Base-by-base conservation (phyloP, 2,888 invertebrate species). In the Drosophila nr. perissopoda region DNA sequence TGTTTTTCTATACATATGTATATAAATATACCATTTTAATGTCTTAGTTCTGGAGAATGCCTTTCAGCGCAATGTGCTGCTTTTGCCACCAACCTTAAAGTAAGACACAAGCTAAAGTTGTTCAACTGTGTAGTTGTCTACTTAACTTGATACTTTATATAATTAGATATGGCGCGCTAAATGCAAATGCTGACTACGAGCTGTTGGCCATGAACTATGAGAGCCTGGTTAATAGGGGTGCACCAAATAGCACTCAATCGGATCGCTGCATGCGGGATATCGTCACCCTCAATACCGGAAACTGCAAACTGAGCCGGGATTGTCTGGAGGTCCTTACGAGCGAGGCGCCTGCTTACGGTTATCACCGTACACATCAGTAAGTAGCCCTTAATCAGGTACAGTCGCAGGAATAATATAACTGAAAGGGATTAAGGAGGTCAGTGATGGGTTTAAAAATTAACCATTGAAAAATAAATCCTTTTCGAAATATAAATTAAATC, bases 341-440 rank as follows among this genome's bases (percentile, higher is more conserved):
- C 11, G 79, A 81, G 63, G 64, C 76, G 33, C 84, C 91, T 1
- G 79, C 91, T 8, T 92, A 88, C 63, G 92, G 92, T 16, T 92
- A 92, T 72, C 91, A 91, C 40, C 88, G 92, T 4, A 92, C 91
- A 33, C 92, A 92, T 82, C 92, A 92, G 92, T 92, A 81, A 76
- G 91, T 85, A 54, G 8, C 11, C 53, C 18, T 3, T 11, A 49
- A 29, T 18, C 11, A 27, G 4, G 16, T 36, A 36, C 16, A 2
- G 36, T 36, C 16, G 16, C 6, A 7, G 7, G 16, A 16, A 16
- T 36, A 36, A 36, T 36, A 36, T 3, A 36, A 36, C 7, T 36
- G 36, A 36, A 36, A 16, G 36, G 36, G 36, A 36, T 36, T 36
- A 36, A 36, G 16, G 36, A 16, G 34, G 16, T 4, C 36, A 16